These are phyloP conservation scores for Drymonia ruficornis DNA, from an alignment of 2,888 invertebrate species.

Conservation along the genomic window DNA sequence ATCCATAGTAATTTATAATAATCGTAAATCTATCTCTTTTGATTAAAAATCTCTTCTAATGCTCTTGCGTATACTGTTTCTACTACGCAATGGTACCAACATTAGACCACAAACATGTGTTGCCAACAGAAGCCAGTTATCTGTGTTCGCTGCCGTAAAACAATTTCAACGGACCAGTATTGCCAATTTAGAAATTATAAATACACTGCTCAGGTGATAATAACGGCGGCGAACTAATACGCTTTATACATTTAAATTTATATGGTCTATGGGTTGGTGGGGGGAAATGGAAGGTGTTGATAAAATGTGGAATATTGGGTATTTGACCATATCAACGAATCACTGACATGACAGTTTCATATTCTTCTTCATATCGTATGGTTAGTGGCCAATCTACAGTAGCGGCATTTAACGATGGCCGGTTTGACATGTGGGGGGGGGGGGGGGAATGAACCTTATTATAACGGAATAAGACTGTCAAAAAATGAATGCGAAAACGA, in stretches of 20 bases:
- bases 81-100: slow-evolving; percentile 11
- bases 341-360: too few species aligned
- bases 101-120: slow-evolving; percentile 36
- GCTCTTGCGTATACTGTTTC: background rate
- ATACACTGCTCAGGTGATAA: slow-evolving; percentile 47
- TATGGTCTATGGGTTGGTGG: slow-evolving; percentile 38
- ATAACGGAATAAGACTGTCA: too few species aligned
- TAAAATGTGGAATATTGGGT: background rate
- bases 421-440: too few species aligned
- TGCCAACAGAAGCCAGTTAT: slow-evolving; percentile 37
- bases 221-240: slow-evolving; percentile 68
- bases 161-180: slow-evolving; percentile 37
- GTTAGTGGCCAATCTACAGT: too few species aligned
- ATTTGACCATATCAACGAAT: too few species aligned
- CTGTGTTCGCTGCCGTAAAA: slow-evolving; percentile 41
- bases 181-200: slow-evolving; percentile 39
- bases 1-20: too few species aligned
- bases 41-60: too few species aligned
- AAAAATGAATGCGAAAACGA: too few species aligned
- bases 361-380: too few species aligned
- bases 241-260: slow-evolving; percentile 58
- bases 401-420: too few species aligned
- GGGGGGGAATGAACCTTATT: too few species aligned
- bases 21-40: too few species aligned
- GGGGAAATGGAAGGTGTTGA: background rate